Percentiles rank a stretch among this genome's conserved stretches.
Evolutionary conservation across 2,797 vertebrate genomes (phyloP).

Genomic region (Mionectes olivaceus): DNA sequence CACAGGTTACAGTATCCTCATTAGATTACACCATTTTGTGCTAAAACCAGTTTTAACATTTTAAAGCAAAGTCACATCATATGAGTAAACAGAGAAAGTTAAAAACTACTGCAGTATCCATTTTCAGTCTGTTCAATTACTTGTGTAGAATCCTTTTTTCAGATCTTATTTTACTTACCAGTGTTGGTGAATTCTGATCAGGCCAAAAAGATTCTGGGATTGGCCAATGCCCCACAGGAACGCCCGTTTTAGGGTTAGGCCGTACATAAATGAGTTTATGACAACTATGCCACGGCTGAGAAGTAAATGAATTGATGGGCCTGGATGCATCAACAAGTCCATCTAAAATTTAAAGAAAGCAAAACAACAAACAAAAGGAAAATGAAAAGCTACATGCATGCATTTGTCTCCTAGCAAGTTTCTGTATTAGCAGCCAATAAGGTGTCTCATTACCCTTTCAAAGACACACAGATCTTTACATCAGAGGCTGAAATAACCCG

Average conservation of each 20-base stretch:
- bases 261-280: conserved; percentile 98
- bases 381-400: conserved; percentile 17
- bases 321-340: conserved; percentile 85
- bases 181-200: conserved; percentile 95
- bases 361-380: conserved; percentile 45
- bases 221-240: conserved; percentile 97
- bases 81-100: background rate
- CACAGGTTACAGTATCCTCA: background rate
- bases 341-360: conserved; percentile 82
- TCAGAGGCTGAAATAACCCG: background rate
- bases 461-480: background rate
- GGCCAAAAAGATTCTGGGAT: conserved; percentile 99
- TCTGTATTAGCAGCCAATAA: background rate
- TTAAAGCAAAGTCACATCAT: background rate
- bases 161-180: conserved; percentile 85
- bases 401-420: background rate
- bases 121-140: background rate
- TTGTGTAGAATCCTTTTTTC: background rate
- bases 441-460: background rate
- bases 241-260: conserved; percentile 95
- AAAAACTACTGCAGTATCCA: background rate
- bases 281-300: conserved; percentile 95
- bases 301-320: conserved; percentile 84
- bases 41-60: background rate
- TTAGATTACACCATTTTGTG: background rate